Evolutionary conservation across 2,113 vertebrate species (phyloP).

Genomic region (Channa argus): DNA sequence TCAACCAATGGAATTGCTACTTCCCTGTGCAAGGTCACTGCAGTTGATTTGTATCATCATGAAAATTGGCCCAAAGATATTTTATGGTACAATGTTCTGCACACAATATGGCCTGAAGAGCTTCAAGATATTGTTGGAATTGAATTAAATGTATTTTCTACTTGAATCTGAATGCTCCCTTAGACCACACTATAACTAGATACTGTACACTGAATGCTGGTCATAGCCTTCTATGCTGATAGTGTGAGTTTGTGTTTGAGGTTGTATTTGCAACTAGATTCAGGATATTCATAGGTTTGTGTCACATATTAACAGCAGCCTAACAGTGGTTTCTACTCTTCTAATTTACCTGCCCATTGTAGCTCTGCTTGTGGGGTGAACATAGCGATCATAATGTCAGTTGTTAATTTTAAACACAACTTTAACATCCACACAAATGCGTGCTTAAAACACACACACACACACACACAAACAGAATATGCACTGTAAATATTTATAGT

Average conservation of each 20-base stretch:
- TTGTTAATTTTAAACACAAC: too few relatives aligned
- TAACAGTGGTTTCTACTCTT: too few relatives aligned
- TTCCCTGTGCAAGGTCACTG: conserved; percentile 53
- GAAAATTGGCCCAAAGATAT: conserved; percentile 47
- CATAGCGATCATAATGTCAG: too few relatives aligned
- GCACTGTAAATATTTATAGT: too few relatives aligned
- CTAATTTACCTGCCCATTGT: too few relatives aligned
- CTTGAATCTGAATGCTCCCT: background rate
- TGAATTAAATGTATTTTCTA: conserved; percentile 46
- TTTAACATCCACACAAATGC: too few relatives aligned
- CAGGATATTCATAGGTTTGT: background rate
- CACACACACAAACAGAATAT: too few relatives aligned
- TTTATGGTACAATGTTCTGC: conserved; percentile 53
- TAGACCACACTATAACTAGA: background rate
- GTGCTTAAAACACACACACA: too few relatives aligned
- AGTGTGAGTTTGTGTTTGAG: background rate
- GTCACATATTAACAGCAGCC: too few relatives aligned
- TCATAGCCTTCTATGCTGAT: background rate
- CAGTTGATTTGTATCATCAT: conserved; percentile 60
- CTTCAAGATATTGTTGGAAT: conserved; percentile 37
- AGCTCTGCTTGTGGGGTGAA: too few relatives aligned
- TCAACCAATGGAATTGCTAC: conserved; percentile 42
- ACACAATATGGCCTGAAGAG: conserved; percentile 35
- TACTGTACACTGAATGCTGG: conserved; percentile 1
- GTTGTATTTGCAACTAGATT: background rate